Evolutionary conservation across 2,888 invertebrate species (phyloP).

Genomic region (Ecliptopera silaceata): DNA sequence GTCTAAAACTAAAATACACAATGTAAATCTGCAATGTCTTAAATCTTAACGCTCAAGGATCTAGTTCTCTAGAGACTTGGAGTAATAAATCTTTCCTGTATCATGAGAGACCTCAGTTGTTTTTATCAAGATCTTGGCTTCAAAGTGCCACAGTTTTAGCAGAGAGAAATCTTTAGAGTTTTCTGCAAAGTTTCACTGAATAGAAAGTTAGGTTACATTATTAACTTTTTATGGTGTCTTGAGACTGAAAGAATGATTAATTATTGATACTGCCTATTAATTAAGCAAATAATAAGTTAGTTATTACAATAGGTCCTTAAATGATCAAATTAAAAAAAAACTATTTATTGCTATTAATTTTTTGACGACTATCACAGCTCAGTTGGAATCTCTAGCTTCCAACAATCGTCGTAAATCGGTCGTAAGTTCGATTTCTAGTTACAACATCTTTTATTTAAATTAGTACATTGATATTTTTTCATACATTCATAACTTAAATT

Average conservation of each 20-base stretch:
- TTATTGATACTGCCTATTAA: too few relatives aligned
- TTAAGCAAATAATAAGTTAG: too few relatives aligned
- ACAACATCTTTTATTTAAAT: too few relatives aligned
- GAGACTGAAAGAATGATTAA: constrained; percentile 16
- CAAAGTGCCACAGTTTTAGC: constrained; percentile 31
- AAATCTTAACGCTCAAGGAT: constrained; percentile 59
- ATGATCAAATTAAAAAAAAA: too few relatives aligned
- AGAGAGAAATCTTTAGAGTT: constrained; percentile 17
- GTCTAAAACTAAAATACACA: constrained; percentile 21
- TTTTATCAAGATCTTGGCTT: constrained; percentile 64
- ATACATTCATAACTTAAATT: too few relatives aligned
- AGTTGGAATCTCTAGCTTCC: too few relatives aligned
- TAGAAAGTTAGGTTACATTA: constrained; percentile 19
- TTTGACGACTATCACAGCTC: too few relatives aligned
- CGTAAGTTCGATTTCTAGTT: too few relatives aligned
- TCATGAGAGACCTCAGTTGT: constrained; percentile 58
- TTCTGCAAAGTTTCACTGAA: constrained; percentile 18
- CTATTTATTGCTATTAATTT: too few relatives aligned
- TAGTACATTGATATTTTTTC: too few relatives aligned
- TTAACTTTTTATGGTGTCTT: not conserved
- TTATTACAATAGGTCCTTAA: too few relatives aligned
- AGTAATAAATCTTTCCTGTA: constrained; percentile 71
- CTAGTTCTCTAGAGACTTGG: constrained; percentile 58
- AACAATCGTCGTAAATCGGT: too few relatives aligned
- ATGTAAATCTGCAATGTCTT: constrained; percentile 41